These are phyloP conservation scores for Drosophila kikkawai DNA, from an alignment of 1,140 invertebrate genomes.

Conservation along the genomic window DNA sequence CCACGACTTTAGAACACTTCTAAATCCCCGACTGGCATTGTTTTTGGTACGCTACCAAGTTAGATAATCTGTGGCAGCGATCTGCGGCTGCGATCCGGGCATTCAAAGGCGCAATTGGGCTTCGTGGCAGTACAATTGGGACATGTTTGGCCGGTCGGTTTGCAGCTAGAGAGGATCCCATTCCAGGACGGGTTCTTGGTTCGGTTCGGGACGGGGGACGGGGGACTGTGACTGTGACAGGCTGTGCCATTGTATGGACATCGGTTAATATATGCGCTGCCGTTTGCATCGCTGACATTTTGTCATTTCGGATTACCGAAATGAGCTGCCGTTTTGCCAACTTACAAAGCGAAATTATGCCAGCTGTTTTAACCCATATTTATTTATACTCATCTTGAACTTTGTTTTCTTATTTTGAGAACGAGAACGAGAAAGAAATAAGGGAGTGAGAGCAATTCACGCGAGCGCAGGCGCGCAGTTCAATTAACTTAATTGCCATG, in stretches of 20 bases:
- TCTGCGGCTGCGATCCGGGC: conserved; percentile 21
- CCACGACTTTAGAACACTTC: background rate
- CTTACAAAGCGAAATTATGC: conserved; percentile 43
- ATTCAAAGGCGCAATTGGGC: conserved; percentile 31
- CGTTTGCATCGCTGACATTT: conserved; percentile 45
- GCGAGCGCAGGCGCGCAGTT: conserved; percentile 78
- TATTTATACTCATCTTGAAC: background rate
- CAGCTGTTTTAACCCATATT: conserved; percentile 4
- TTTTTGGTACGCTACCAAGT: conserved; percentile 8
- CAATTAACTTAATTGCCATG: conserved; percentile 85
- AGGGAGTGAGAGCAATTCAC: conserved; percentile 58
- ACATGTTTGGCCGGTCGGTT: conserved; percentile 43
- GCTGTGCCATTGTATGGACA: conserved; percentile 30
- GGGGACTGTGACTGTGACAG: conserved; percentile 4
- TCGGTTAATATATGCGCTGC: conserved; percentile 39
- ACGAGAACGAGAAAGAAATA: background rate
- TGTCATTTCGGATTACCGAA: conserved; percentile 43
- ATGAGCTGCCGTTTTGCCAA: conserved; percentile 45
- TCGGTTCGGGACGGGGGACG: background rate
- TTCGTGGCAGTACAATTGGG: conserved; percentile 38
- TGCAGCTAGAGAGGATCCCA: conserved; percentile 16
- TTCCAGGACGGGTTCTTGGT: background rate
- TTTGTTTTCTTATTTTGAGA: background rate
- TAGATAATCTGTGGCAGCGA: conserved; percentile 39
- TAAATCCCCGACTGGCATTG: conserved; percentile 4